Conservation (phyloP, 2,113 vertebrate genomes). For the Dipodomys spectabilis region DNA sequence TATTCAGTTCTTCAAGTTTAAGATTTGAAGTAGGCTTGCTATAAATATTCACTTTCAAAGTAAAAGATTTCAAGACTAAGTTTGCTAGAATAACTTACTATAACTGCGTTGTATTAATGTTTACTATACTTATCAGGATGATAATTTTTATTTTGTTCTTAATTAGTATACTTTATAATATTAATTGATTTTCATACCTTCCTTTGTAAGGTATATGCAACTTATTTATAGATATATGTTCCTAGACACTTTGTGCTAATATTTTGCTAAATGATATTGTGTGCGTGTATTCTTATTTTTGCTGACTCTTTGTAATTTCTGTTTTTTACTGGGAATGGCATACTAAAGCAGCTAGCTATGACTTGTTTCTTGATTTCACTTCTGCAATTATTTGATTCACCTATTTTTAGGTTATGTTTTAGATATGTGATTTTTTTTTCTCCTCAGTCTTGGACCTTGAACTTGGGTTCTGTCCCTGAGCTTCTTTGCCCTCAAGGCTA, state of each 20-base stretch:
- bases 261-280: too few relatives aligned
- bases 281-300: neutral
- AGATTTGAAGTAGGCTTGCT: neutral
- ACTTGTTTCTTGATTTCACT: neutral
- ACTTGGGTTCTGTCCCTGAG: too few relatives aligned
- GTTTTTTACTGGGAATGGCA: neutral
- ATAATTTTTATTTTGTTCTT: neutral
- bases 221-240: neutral
- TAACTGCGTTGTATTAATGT: neutral
- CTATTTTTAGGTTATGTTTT: neutral
- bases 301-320: neutral
- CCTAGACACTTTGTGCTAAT: too few relatives aligned
- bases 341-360: neutral
- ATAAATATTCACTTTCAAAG: neutral
- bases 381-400: neutral
- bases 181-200: neutral
- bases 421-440: too few relatives aligned
- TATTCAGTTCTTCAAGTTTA: neutral
- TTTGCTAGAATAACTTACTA: neutral
- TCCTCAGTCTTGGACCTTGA: too few relatives aligned
- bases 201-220: neutral
- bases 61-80: neutral
- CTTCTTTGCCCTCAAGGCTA: too few relatives aligned
- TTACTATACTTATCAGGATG: neutral
- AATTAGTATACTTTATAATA: rapidly evolving